These are phyloP conservation scores for Drosophila tanythrix DNA, from an alignment of 2,888 invertebrate species.

Conservation along the genomic window DNA sequence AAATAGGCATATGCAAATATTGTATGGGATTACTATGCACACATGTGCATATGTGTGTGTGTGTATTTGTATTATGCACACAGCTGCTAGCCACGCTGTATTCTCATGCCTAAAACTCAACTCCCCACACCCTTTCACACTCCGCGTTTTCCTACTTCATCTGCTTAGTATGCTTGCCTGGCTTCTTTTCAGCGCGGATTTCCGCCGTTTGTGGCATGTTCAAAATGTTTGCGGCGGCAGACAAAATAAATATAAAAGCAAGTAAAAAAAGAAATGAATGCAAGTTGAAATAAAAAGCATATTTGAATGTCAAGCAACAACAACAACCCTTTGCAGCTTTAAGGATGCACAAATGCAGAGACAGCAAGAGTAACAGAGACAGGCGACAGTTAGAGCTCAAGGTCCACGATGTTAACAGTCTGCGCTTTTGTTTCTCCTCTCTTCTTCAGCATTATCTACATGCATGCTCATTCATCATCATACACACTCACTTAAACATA, in stretches of 20 bases:
- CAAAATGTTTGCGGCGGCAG: conserved; percentile 48
- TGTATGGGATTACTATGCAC: conserved; percentile 31
- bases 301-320: conserved; percentile 61
- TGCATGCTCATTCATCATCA: conserved; percentile 20
- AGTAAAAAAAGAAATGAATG: not conserved
- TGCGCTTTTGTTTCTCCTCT: conserved; percentile 35
- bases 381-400: conserved; percentile 25
- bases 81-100: conserved; percentile 64
- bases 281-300: conserved; percentile 12
- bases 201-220: conserved; percentile 51
- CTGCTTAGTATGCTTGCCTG: conserved; percentile 33
- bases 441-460: conserved; percentile 8
- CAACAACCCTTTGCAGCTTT: conserved; percentile 22
- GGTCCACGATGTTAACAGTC: conserved; percentile 32
- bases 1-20: conserved; percentile 41
- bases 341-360: conserved; percentile 31
- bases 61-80: conserved; percentile 34
- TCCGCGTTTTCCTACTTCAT: not conserved
- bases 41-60: conserved; percentile 15
- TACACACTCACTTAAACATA: not conserved
- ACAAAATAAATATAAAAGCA: conserved; percentile 31
- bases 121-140: conserved; percentile 11
- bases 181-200: conserved; percentile 46
- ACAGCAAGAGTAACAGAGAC: not conserved
- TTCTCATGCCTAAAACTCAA: conserved; percentile 39